phyloP scores from a whole-genome alignment of 2,113 vertebrate genomes.

The Ia io region DNA sequence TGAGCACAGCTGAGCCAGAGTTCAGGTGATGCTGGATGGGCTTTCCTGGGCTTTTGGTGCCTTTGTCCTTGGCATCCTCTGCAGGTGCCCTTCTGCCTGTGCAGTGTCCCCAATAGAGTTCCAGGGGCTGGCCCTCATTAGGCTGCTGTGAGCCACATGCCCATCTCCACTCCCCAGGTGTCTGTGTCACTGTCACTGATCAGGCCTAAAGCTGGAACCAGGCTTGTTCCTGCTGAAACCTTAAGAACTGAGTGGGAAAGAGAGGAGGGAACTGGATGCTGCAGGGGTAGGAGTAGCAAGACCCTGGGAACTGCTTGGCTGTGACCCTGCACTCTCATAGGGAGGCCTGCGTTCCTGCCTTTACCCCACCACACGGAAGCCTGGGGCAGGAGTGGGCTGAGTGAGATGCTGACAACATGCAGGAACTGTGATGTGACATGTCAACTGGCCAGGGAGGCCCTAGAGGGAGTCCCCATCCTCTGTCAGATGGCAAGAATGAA shows the following conservation, averaged over 20 bases:
- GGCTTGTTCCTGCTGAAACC: rapidly evolving
- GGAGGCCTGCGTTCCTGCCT: neutral
- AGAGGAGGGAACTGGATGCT: neutral
- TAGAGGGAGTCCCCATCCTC: neutral
- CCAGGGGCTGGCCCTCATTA: neutral
- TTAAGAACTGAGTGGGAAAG: too few species aligned
- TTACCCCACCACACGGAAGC: rapidly evolving
- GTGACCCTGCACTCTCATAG: neutral
- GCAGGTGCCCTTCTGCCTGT: neutral
- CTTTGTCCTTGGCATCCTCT: too few species aligned
- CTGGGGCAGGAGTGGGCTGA: neutral
- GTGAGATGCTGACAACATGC: neutral
- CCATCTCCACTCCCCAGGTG: neutral
- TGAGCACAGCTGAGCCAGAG: neutral
- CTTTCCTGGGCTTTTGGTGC: neutral
- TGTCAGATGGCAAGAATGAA: neutral
- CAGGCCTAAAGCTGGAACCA: neutral
- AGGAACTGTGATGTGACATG: rapidly evolving
- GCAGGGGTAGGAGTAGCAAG: neutral
- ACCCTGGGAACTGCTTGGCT: neutral
- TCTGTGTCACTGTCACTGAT: neutral
- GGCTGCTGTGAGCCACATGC: neutral
- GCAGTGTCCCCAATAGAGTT: neutral
- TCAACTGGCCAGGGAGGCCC: neutral
- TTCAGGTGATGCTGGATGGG: too few species aligned